Conservation (phyloP, 2,113 vertebrate species). For the Nanger granti region DNA sequence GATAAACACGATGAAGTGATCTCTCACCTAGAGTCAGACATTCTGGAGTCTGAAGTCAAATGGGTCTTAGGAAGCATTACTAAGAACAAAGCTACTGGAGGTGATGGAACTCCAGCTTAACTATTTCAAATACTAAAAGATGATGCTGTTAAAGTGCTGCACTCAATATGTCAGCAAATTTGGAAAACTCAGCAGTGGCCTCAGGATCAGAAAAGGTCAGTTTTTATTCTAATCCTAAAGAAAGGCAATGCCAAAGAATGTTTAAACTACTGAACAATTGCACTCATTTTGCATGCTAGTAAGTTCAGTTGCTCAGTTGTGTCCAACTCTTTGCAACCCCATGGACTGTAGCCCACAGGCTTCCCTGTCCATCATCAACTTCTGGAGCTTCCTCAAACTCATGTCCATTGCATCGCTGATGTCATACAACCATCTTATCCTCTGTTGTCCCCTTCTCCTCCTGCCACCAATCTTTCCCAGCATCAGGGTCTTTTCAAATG, state of each 20-base stretch:
- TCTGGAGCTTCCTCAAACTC: background rate
- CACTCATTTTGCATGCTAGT: background rate
- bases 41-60: background rate
- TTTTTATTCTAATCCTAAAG: background rate
- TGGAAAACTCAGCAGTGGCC: background rate
- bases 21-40: background rate
- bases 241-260: background rate
- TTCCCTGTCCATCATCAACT: background rate
- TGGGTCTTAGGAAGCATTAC: background rate
- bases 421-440: background rate
- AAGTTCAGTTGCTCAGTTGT: background rate
- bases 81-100: background rate
- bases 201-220: background rate
- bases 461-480: background rate
- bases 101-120: background rate
- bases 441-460: background rate
- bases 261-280: background rate
- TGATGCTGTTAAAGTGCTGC: background rate
- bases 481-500: background rate
- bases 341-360: background rate
- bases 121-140: background rate
- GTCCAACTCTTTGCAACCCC: background rate
- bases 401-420: fast-evolving
- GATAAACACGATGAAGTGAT: background rate
- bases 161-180: background rate